Evolutionary conservation across 1,140 invertebrate species (phyloP).

Genomic region (Scylla paramamosain): DNA sequence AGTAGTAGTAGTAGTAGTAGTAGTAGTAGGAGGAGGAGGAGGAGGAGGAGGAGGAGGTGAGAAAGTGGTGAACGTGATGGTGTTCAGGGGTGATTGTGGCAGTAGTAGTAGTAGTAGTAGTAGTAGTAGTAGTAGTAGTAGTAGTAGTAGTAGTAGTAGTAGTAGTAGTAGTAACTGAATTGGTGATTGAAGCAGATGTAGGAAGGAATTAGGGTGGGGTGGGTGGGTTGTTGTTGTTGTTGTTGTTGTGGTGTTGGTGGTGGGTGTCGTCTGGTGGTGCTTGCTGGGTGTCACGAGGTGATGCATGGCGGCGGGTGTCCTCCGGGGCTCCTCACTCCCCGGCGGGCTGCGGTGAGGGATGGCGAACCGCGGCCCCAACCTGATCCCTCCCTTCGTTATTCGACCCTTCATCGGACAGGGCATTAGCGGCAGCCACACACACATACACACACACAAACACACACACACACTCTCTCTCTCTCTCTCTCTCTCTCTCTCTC

Average conservation of each 20-base stretch:
- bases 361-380: not conserved
- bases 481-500: not conserved
- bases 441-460: not conserved
- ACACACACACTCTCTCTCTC: too few relatives aligned
- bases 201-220: not conserved
- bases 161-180: not conserved
- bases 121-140: slow-evolving; percentile 17
- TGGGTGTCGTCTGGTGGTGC: not conserved
- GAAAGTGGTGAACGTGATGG: too few relatives aligned
- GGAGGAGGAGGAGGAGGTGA: too few relatives aligned
- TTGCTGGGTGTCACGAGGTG: not conserved
- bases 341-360: not conserved
- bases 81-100: not conserved
- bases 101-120: slow-evolving; percentile 6
- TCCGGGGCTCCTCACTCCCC: not conserved
- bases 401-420: not conserved
- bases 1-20: not conserved
- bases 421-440: not conserved
- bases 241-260: not conserved
- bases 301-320: not conserved
- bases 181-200: not conserved
- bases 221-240: not conserved
- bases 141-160: slow-evolving; percentile 22
- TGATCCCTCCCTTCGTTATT: slow-evolving; percentile 21
- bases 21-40: too few relatives aligned